Evolutionary conservation across 2,888 invertebrate genomes (phyloP).

Genomic region (Heteromurus nitidus): DNA sequence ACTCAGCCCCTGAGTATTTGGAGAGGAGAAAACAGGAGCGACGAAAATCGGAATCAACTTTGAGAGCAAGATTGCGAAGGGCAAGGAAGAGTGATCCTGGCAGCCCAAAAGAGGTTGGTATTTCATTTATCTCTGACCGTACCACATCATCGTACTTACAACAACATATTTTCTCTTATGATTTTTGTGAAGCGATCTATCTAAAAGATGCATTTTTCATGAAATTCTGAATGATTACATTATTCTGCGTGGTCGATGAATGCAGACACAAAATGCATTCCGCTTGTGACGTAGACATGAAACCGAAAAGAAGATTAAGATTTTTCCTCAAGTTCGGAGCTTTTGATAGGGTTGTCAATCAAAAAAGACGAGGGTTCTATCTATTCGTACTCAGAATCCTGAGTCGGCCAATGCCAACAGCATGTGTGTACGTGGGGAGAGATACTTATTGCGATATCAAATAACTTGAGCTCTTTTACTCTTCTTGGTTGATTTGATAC

Average conservation of each 20-base stretch:
- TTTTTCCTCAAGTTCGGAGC: constrained; percentile 3
- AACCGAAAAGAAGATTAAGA: constrained; percentile 30
- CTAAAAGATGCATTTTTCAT: not conserved
- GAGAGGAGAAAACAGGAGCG: constrained; percentile 87
- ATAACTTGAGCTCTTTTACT: too few species aligned
- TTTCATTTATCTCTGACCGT: not conserved
- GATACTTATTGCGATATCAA: too few species aligned
- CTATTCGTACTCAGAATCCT: not conserved
- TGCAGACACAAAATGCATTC: constrained; percentile 26
- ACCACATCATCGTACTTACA: not conserved
- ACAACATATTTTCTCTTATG: too few species aligned
- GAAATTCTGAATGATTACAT: too few species aligned
- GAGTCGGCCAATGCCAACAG: too few species aligned
- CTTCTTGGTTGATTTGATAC: too few species aligned
- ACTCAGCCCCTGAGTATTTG: constrained; percentile 92
- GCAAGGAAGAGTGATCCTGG: constrained; percentile 73
- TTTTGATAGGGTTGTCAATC: constrained; percentile 54
- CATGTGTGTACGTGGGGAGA: too few species aligned
- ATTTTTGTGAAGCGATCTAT: not conserved
- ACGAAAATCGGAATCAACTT: constrained; percentile 81
- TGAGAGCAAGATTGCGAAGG: constrained; percentile 77
- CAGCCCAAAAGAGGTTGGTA: constrained; percentile 74
- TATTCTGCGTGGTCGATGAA: not conserved
- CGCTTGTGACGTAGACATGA: not conserved
- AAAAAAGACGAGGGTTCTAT: constrained; percentile 29